A percentile compares a stretch with the other conserved stretches of the same genome.
Evolutionary conservation across 2,113 vertebrate genomes (phyloP).

Genomic region (Eubucco bourcierii): DNA sequence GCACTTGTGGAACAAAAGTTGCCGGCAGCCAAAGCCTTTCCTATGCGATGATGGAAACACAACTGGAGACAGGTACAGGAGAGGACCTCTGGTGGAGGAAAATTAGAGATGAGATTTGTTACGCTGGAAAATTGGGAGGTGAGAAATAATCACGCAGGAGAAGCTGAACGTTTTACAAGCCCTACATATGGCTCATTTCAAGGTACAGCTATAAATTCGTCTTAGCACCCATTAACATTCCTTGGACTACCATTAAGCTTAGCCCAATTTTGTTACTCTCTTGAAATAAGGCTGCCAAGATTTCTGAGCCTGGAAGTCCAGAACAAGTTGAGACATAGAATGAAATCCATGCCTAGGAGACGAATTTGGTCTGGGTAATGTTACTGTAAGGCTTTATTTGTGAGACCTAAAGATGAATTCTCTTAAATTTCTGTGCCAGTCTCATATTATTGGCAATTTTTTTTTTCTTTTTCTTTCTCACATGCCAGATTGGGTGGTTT

Average conservation of each 20-base stretch:
- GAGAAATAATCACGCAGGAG: neutral
- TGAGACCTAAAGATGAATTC: neutral
- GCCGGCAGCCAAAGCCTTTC: neutral
- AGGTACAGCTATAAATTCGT: neutral
- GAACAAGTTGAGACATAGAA: neutral
- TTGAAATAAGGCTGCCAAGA: neutral
- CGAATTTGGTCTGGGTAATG: neutral
- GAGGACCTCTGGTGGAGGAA: conserved; percentile 13
- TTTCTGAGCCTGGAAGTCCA: neutral
- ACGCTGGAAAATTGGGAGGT: neutral
- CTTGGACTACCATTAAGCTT: neutral
- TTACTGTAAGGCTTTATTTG: neutral
- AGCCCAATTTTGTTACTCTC: neutral
- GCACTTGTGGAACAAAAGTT: neutral
- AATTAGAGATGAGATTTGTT: neutral
- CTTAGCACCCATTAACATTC: neutral
- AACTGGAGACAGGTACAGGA: neutral
- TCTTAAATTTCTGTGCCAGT: neutral
- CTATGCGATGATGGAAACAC: neutral
- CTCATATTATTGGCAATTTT: neutral
- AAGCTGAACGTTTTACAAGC: neutral
- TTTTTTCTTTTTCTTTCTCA: neutral
- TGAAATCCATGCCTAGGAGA: neutral
- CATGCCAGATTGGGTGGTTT: neutral
- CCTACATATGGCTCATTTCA: neutral